Conservation (phyloP, 2,888 invertebrate species). For the Sphinx pinastri region DNA sequence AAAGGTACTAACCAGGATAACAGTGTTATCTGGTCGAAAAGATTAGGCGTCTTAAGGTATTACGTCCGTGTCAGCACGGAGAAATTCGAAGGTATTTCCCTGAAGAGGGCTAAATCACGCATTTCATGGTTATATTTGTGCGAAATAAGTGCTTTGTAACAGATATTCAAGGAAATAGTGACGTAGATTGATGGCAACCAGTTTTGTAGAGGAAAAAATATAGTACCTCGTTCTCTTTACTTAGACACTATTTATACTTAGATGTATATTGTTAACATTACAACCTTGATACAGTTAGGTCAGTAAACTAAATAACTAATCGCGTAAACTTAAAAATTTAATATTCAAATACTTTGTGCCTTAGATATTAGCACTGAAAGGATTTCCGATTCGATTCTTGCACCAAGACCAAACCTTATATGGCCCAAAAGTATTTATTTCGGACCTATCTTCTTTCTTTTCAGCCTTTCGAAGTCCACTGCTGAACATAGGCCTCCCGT, state of each 20-base stretch:
- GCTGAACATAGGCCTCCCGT: too few species aligned
- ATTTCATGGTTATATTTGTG: conserved; percentile 66
- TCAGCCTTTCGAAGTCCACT: too few species aligned
- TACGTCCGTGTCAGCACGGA: conserved; percentile 67
- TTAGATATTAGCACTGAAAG: too few species aligned
- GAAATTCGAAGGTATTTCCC: conserved; percentile 71
- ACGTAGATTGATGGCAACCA: conserved; percentile 1
- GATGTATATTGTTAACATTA: neutral
- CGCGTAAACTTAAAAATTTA: too few species aligned
- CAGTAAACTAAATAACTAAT: too few species aligned
- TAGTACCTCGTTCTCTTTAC: neutral
- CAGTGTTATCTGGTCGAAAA: conserved; percentile 48
- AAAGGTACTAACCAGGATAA: conserved; percentile 36
- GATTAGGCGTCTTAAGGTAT: conserved; percentile 78
- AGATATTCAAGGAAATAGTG: conserved; percentile 23
- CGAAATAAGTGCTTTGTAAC: conserved; percentile 46
- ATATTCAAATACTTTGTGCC: too few species aligned
- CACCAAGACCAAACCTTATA: too few species aligned
- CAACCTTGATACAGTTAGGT: neutral
- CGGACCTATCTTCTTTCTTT: too few species aligned
- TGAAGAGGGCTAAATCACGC: conserved; percentile 74
- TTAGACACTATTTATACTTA: neutral
- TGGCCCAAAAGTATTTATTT: too few species aligned
- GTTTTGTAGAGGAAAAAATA: neutral
- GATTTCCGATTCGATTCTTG: too few species aligned